Evolutionary conservation across 2,888 invertebrate genomes (phyloP), one percentile per base, ranked within the genome.

Genomic region (Bhutanitis thaidina): DNA sequence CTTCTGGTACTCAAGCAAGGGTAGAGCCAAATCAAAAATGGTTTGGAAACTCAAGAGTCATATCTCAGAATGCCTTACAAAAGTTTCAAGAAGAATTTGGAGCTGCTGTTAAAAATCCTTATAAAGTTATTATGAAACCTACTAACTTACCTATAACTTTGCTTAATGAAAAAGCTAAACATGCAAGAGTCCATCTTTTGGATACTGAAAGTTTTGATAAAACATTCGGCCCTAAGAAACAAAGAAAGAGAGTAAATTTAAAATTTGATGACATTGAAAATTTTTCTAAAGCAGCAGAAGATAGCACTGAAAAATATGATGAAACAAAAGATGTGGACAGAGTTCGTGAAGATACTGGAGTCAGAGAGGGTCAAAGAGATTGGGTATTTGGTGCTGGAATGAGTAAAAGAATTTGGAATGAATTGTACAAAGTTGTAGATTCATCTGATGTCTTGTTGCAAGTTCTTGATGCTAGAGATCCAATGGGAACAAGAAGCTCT

Each of bases 21-120:
- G 97, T 99, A 0, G 99, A 98, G 82, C 99, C 99, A 1, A 98
- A 97, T 63, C 96, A 98, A 67, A 97, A 96, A 77, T 99, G 99
- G 99, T 99, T 99, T 81, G 98, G 98, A 12, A 99, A 99, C 77
- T 98, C 99, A 0, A 92, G 98, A 57, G 98, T 99, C 0, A 97
- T 99, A 61, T 95, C 97, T 0, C 99, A 99, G 83, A 94, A 92
- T 68, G 94, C 96, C 0, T 73, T 97, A 27, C 96, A 96, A 78
- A 96, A 95, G 71, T 96, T 97, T 69, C 96, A 99, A 89, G 96
- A 96, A 36, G 98, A 98, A 84, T 93, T 99, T 74, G 98, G 97
- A 13, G 96, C 96, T 67, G 98, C 96, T 27, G 91, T 97, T 47
- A 97, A 95, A 71, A 98, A 99, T 85, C 99, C 99, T 0, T 99